Evolutionary conservation across 2,113 vertebrate species (phyloP).

Genomic region (Periophthalmus modestus): DNA sequence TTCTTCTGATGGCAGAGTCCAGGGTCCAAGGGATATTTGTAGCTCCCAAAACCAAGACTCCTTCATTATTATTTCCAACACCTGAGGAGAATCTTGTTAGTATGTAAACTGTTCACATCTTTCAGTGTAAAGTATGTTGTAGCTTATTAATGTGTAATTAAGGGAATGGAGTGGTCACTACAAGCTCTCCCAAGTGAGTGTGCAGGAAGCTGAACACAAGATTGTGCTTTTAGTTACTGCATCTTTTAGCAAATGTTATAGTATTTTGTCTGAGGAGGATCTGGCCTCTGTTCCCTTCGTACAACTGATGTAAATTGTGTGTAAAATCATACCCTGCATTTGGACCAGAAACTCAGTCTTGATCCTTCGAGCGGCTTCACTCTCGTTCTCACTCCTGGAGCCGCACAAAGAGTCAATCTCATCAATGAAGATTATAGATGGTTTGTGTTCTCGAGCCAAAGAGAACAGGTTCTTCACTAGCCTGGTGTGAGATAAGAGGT

Average conservation of each 20-base stretch:
- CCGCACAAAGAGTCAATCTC: slow-evolving; percentile 94
- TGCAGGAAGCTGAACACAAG: no score
- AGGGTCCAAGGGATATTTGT: slow-evolving; percentile 95
- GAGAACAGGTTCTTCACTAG: slow-evolving; percentile 91
- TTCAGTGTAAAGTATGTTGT: no score
- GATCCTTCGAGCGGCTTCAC: slow-evolving; percentile 90
- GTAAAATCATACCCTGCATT: slow-evolving; percentile 86
- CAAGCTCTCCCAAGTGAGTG: no score
- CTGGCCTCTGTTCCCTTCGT: background rate
- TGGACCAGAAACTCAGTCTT: slow-evolving; percentile 96
- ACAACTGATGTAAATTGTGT: background rate
- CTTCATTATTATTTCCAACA: slow-evolving; percentile 90
- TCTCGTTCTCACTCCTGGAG: slow-evolving; percentile 93
- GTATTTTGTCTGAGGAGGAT: background rate
- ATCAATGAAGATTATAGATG: slow-evolving; percentile 96
- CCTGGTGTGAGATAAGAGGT: slow-evolving; percentile 60
- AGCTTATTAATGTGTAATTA: no score
- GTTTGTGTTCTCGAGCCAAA: slow-evolving; percentile 88
- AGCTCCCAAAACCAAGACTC: slow-evolving; percentile 91
- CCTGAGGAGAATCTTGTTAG: slow-evolving; percentile 67
- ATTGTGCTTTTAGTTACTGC: no score
- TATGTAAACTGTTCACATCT: no score
- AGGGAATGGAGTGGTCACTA: no score
- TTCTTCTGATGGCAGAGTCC: slow-evolving; percentile 92
- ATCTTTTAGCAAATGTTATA: background rate